Evolutionary conservation across 2,797 vertebrate species (phyloP), one percentile per base, ranked within the genome.

Genomic region (Syngnathus acus): DNA sequence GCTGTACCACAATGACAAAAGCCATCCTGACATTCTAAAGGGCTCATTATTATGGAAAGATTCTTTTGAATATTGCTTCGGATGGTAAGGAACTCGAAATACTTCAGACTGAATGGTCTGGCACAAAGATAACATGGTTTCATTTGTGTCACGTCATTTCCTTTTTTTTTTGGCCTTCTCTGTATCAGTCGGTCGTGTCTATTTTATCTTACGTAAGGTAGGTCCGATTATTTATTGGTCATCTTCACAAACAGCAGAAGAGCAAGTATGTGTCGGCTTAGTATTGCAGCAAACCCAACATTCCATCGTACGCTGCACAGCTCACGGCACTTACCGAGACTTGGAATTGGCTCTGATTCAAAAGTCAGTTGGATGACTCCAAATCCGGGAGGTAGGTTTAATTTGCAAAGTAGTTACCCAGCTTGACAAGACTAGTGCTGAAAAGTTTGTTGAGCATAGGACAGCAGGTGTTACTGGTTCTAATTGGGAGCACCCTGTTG

Each of bases 1-100:
- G 54, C 72, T 81, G 51, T n/a, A 68, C 69, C 59, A 72, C 79
- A 87, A 86, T 77, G 72, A 75, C 73, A 78, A 68, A 57, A 78
- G 77, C 76, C 72, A 32, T 47, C 65, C 76, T 69, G 53, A 70
- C 73, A 78, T 75, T 81, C 69, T 55, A 45, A 79, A 64, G 72
- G 72, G 67, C 73, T 80, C 80, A 70, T 82, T 83, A 79, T 78
- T 70, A 69, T 82, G 73, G 77, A 63, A 75, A 79, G 67, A 78
- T 74, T 67, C 65, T 69, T 78, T 76, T 80, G 65, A 70, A 71
- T 80, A 76, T 71, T 50, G 76, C 75, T 82, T 79, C 74, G 70
- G 68, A 64, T 62, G 77, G 66, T 53, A 54, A 72, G 60, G 68
- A 76, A 78, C 68, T 45, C 62, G 60, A 69, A 67, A 79, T 68